phyloP scores from a whole-genome alignment of 2,888 invertebrate species.

The Diaphora mendica region DNA sequence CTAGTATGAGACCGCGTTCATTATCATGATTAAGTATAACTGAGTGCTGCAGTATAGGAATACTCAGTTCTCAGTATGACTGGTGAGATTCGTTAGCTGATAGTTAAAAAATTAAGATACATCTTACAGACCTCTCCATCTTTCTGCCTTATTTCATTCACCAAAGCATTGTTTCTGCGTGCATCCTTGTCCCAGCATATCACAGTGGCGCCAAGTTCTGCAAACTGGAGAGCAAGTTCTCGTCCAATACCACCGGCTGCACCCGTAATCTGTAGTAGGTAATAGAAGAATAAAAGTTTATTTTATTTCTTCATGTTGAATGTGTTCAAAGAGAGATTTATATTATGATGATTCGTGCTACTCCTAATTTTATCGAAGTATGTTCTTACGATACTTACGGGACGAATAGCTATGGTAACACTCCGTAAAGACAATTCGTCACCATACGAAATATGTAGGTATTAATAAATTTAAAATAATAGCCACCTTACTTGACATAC shows the following conservation, averaged over 20 bases:
- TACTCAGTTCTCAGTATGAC: neutral
- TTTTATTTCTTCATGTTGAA: too few species aligned
- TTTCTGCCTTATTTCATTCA: constrained; percentile 75
- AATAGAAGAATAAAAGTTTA: neutral
- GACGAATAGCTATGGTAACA: too few species aligned
- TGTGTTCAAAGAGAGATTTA: too few species aligned
- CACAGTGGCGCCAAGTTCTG: constrained; percentile 80
- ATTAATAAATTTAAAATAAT: too few species aligned
- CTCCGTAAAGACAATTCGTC: too few species aligned
- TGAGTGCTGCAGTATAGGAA: too few species aligned
- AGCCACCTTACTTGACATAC: neutral
- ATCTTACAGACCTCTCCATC: constrained; percentile 73
- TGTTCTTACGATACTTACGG: too few species aligned
- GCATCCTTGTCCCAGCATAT: constrained; percentile 80
- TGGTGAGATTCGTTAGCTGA: neutral
- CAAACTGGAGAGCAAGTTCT: constrained; percentile 79
- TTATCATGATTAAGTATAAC: neutral
- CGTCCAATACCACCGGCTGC: constrained; percentile 78
- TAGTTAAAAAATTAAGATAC: too few species aligned
- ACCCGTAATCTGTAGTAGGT: constrained; percentile 70
- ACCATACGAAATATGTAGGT: too few species aligned
- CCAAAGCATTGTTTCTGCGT: constrained; percentile 71
- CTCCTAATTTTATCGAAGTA: too few species aligned
- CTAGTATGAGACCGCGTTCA: neutral
- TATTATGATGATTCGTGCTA: too few species aligned